phyloP scores from a whole-genome alignment of 2,113 vertebrate species.

The Neomonachus schauinslandi region DNA sequence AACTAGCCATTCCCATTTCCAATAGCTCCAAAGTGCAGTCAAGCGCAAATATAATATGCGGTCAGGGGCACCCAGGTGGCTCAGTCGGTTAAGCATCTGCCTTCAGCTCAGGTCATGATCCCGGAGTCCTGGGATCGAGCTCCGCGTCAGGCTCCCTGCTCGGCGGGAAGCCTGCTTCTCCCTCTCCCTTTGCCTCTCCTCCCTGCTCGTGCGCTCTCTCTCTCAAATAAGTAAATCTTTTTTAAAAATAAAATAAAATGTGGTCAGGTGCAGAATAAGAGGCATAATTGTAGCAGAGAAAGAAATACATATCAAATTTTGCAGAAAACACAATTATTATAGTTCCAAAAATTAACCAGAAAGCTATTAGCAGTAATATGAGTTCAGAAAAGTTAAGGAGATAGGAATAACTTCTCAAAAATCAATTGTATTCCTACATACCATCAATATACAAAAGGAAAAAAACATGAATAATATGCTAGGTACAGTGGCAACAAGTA shows the following conservation, averaged over 20 bases:
- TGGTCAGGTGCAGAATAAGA: slow-evolving; percentile 8
- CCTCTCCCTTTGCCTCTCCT: background rate
- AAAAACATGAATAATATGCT: background rate
- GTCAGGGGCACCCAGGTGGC: background rate
- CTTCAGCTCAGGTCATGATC: background rate
- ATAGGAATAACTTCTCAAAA: slow-evolving; percentile 32
- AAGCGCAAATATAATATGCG: background rate
- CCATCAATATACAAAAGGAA: background rate
- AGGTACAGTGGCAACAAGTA: background rate
- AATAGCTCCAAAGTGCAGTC: background rate
- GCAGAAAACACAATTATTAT: background rate
- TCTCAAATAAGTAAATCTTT: background rate
- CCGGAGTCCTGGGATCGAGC: background rate
- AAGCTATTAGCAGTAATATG: slow-evolving; percentile 10
- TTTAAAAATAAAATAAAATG: background rate
- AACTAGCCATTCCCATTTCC: background rate
- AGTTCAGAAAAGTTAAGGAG: slow-evolving; percentile 24
- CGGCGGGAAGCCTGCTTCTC: background rate
- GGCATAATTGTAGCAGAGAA: background rate
- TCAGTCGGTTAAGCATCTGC: background rate
- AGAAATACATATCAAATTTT: background rate
- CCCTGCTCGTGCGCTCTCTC: background rate
- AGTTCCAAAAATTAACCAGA: slow-evolving; percentile 21
- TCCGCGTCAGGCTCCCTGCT: background rate
- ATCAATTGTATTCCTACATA: background rate